Base-by-base conservation (phyloP, 2,113 vertebrate species). In the Microcebus ravelobensis region DNA sequence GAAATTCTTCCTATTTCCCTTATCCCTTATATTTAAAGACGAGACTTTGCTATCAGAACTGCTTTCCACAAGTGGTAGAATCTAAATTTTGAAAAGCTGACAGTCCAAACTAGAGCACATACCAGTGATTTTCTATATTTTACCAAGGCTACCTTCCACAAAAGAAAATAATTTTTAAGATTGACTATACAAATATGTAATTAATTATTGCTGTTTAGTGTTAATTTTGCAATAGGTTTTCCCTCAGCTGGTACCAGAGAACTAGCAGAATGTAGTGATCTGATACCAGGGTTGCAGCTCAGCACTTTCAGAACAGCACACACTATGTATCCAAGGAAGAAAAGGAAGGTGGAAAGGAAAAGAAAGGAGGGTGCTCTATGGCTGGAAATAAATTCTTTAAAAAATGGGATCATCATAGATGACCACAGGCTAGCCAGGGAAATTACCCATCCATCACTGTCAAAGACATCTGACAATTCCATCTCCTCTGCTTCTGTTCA, bases 151-250 rank as follows among this genome's bases (percentile, higher is more conserved):
- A 79, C 39, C n/a, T 68, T 92, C 76, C 57, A 59, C 13, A 50
- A 65, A 82, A 96, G 71, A 15, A 95, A 90, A 59, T 79, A 83
- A 61, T 36, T 63, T 61, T 94, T 34, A 50, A 81, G 90, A 63
- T 4, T 57, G 39, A 63, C 76, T 74, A 77, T 45, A 94, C 27
- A 94, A 52, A 88, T 88, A 97, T 7, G 20, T 27, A 77, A 86
- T 90, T 96, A 93, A 89, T 68, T 45, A 71, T 27, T 77, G 39
- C 18, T 70, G 12, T 21, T 50, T 55, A 23, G 15, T 59, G 80
- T 85, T 79, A 67, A 87, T 70, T 87, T 83, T 87, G 68, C 74
- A 86, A 55, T 34, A 80, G 59, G 34, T 82, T 61, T 82, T 52
- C 48, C 15, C 31, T 65, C 8, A 10, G 8, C 0, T 68, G n/a